Percentiles rank a stretch among this genome's conserved stretches.
These are phyloP conservation scores for Solen grandis DNA, from an alignment of 1,140 invertebrate genomes.

Conservation along the genomic window DNA sequence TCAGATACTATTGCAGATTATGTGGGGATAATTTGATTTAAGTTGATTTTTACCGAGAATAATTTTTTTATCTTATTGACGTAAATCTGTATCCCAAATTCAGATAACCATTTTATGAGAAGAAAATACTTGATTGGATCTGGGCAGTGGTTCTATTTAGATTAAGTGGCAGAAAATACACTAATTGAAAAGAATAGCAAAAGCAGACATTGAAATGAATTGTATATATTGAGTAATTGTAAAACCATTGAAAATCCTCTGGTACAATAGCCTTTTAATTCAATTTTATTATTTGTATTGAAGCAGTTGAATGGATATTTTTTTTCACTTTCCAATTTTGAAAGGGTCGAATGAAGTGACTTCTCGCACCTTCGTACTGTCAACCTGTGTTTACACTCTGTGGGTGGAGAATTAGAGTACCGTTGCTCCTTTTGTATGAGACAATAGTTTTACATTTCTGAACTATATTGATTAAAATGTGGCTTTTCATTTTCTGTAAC, in stretches of 20 bases:
- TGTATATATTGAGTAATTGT: no score
- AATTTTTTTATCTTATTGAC: no score
- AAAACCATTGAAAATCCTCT: not conserved
- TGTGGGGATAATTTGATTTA: no score
- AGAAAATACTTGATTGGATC: no score
- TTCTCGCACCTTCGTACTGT: conserved; percentile 46
- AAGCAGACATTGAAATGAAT: no score
- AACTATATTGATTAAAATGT: conserved; percentile 37
- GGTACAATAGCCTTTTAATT: not conserved
- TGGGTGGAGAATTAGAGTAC: not conserved
- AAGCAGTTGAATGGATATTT: not conserved
- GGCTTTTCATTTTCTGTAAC: conserved; percentile 37
- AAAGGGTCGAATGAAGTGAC: conserved; percentile 44
- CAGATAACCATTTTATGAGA: no score
- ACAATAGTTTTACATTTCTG: not conserved
- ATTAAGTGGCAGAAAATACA: no score
- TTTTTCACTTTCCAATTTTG: conserved; percentile 49
- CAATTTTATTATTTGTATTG: not conserved
- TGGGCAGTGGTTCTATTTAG: no score
- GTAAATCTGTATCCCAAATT: no score
- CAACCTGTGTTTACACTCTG: conserved; percentile 31
- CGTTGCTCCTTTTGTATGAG: not conserved
- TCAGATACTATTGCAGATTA: no score
- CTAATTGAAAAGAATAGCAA: no score
- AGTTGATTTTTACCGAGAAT: no score